Percentiles rank a stretch among this genome's conserved stretches.
Evolutionary conservation across 2,113 vertebrate species (phyloP).

Genomic region (Microtus richardsoni): DNA sequence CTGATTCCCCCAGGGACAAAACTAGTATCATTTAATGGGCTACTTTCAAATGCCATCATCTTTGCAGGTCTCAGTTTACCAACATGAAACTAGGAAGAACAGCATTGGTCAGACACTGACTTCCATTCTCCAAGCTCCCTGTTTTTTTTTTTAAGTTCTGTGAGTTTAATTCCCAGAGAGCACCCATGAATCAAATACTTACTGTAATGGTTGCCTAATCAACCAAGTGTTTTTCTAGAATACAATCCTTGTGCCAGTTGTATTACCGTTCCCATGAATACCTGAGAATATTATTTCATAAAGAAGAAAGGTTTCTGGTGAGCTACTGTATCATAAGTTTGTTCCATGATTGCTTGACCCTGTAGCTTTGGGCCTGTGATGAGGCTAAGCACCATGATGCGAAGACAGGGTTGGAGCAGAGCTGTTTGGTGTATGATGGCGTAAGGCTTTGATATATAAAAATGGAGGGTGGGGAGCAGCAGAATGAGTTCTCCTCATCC

Average conservation of each 20-base stretch:
- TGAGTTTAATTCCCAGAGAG: conserved; percentile 9
- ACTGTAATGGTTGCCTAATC: too few species aligned
- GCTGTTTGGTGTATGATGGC: not conserved
- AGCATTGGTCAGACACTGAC: not conserved
- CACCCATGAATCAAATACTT: not conserved
- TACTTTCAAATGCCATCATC: not conserved
- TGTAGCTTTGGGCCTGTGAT: not conserved
- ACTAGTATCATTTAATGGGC: not conserved
- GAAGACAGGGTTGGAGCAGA: not conserved
- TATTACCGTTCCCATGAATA: not conserved
- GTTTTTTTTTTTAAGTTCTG: not conserved
- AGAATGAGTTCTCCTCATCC: not conserved
- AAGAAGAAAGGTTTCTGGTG: not conserved
- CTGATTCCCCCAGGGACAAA: not conserved
- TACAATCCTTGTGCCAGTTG: not conserved
- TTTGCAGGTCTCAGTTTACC: not conserved
- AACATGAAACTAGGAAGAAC: not conserved
- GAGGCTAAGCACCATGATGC: not conserved
- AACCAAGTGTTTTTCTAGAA: not conserved
- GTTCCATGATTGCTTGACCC: not conserved
- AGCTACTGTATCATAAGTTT: not conserved
- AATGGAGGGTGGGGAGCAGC: not conserved
- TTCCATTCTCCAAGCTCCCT: not conserved
- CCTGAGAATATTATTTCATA: not conserved
- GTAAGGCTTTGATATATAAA: not conserved